Conservation (phyloP, 2,888 invertebrate genomes). For the Drepana falcataria region DNA sequence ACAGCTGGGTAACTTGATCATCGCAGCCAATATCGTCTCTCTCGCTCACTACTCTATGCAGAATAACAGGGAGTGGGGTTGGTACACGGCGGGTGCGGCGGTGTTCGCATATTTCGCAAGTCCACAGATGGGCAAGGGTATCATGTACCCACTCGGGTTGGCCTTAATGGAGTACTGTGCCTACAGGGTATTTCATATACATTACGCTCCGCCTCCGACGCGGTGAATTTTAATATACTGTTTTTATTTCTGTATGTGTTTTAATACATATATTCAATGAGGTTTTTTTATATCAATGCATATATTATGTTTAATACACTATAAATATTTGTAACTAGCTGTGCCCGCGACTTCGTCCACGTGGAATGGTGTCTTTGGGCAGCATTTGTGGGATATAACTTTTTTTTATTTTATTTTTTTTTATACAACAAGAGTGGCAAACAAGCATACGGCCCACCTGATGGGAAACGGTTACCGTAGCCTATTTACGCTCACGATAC, state of each 20-base stretch:
- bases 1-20: constrained; percentile 41
- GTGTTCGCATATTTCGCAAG: constrained; percentile 46
- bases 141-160: constrained; percentile 51
- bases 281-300: no score
- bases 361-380: no score
- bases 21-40: constrained; percentile 53
- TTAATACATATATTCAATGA: not conserved
- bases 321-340: no score
- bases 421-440: no score
- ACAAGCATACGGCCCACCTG: no score
- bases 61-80: constrained; percentile 46
- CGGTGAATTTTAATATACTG: not conserved
- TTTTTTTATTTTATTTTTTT: no score
- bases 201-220: constrained; percentile 6
- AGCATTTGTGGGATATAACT: no score
- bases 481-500: no score
- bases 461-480: no score
- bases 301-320: no score
- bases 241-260: not conserved
- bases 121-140: constrained; percentile 27
- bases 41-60: constrained; percentile 41
- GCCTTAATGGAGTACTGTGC: constrained; percentile 57
- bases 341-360: no score
- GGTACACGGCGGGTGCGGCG: constrained; percentile 53
- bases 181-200: constrained; percentile 38